A percentile compares a stretch with the other conserved stretches of the same genome.
Conservation (phyloP, 2,888 invertebrate species). For the Lithophane ornitopus region DNA sequence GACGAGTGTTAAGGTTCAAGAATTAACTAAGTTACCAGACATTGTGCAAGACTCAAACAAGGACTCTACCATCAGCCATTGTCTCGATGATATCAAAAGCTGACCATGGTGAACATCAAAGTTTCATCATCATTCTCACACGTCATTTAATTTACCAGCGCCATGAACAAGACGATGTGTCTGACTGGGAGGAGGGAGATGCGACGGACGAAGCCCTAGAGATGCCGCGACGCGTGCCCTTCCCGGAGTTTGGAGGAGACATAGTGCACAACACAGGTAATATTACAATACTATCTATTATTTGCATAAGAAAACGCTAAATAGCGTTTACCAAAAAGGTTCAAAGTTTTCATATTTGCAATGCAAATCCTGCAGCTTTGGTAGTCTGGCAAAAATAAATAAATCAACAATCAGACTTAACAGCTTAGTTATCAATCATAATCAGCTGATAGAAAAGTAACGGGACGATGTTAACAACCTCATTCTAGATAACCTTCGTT, state of each 20-base stretch:
- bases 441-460: constrained; percentile 54
- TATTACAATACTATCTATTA: not conserved
- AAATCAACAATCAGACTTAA: constrained; percentile 45
- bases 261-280: constrained; percentile 90
- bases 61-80: not conserved
- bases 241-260: constrained; percentile 93
- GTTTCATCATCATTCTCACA: not conserved
- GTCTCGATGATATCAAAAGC: not conserved
- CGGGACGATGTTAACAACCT: constrained; percentile 58
- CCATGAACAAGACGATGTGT: constrained; percentile 85
- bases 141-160: constrained; percentile 72
- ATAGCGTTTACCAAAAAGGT: not conserved
- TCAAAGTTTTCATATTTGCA: constrained; percentile 1
- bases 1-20: not conserved
- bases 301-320: not conserved
- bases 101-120: not conserved
- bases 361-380: constrained; percentile 10
- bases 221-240: constrained; percentile 90
- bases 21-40: not conserved
- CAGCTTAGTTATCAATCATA: constrained; percentile 57
- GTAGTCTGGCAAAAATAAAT: constrained; percentile 30
- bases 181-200: constrained; percentile 87
- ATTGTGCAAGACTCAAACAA: not conserved
- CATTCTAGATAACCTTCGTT: constrained; percentile 52
- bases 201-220: constrained; percentile 83